phyloP scores from a whole-genome alignment of 2,113 vertebrate species.

The Notarius lentiginosus region DNA sequence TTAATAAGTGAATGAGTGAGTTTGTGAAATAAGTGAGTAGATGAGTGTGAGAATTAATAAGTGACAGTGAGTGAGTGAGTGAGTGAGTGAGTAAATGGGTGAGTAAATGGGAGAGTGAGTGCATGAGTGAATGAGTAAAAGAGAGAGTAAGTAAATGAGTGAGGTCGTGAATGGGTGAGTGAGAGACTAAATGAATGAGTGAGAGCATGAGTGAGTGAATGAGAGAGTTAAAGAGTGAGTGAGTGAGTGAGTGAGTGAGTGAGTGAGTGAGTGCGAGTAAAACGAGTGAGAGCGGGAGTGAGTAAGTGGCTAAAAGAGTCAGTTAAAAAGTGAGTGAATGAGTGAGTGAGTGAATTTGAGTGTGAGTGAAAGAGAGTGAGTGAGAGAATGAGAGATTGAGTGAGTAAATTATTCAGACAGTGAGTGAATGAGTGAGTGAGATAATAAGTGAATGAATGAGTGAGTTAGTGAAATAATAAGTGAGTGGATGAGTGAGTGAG shows the following conservation, averaged over 20 bases:
- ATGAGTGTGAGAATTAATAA: not conserved
- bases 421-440: not conserved
- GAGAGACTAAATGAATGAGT: not conserved
- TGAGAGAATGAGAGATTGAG: not conserved
- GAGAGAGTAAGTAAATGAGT: not conserved
- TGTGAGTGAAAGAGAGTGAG: not conserved
- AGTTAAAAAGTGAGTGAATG: not conserved
- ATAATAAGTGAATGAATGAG: not conserved
- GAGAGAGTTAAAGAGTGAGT: not conserved
- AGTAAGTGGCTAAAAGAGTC: not conserved
- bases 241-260: not conserved
- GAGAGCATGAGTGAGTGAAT: not conserved
- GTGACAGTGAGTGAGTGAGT: not conserved
- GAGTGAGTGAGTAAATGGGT: not conserved
- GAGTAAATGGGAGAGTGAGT: not conserved
- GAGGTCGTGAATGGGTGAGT: not conserved
- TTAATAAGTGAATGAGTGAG: not conserved
- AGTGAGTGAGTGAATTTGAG: not conserved
- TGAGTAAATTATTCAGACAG: not conserved
- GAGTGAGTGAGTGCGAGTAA: rapidly evolving
- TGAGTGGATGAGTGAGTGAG: not conserved
- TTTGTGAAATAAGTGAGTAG: not conserved
- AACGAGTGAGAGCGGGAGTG: not conserved
- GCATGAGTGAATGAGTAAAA: not conserved
- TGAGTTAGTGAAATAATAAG: not conserved